phyloP scores from a whole-genome alignment of 1,140 invertebrate genomes.

The Octopus sinensis region DNA sequence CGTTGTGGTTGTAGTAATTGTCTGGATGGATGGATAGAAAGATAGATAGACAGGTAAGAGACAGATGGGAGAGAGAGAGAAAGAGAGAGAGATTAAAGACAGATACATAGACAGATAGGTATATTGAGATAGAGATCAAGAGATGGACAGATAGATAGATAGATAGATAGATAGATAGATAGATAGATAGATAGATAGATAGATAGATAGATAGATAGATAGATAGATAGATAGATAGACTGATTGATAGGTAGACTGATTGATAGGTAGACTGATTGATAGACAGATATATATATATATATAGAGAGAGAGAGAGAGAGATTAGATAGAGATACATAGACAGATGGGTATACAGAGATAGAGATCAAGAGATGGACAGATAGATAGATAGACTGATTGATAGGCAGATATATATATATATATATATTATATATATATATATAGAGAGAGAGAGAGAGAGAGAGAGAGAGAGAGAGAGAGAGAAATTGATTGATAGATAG shows the following conservation, averaged over 20 bases:
- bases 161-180: not conserved
- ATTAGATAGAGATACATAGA: not conserved
- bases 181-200: not conserved
- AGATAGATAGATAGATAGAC: not conserved
- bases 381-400: too few relatives aligned
- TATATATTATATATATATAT: too few relatives aligned
- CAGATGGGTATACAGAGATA: too few relatives aligned
- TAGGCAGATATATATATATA: too few relatives aligned
- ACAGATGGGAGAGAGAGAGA: not conserved
- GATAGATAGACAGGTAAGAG: not conserved
- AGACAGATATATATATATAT: too few relatives aligned
- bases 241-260: too few relatives aligned
- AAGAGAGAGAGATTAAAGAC: not conserved
- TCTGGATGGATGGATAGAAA: not conserved
- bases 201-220: not conserved
- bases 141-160: not conserved
- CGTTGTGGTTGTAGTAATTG: not conserved
- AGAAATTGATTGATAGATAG: not conserved
- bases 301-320: not conserved
- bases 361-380: too few relatives aligned
- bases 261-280: too few relatives aligned
- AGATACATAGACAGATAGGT: not conserved
- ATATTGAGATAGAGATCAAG: not conserved
- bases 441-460: not conserved
- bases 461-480: not conserved